Base-by-base conservation (phyloP, 2,797 vertebrate genomes). In the Carapus acus region DNA sequence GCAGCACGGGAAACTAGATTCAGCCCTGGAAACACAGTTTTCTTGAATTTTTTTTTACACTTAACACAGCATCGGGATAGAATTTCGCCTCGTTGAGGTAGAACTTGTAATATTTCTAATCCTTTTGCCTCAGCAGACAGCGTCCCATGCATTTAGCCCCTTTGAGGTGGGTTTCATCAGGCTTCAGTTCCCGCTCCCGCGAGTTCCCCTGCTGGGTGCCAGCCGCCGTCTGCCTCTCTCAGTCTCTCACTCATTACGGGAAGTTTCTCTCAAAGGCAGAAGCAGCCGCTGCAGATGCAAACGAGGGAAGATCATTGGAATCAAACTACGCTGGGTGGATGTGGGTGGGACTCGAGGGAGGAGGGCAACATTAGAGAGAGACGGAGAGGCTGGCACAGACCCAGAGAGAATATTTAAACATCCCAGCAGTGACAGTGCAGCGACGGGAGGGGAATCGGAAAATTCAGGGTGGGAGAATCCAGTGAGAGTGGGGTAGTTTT, bases 171-270 rank as follows among this genome's bases (percentile, higher is more conserved):
- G n/a, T n/a, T n/a, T n/a, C n/a, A n/a, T n/a, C n/a, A n/a, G n/a
- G n/a, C n/a, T n/a, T n/a, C n/a, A n/a, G n/a, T n/a, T 51, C 54
- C 41, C 49, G 4, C 51, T 44, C 61, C 34, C 37, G 50, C 50
- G 51, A 36, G 40, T 54, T 61, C 54, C 53, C 59, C 74, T 40
- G 77, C 76, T 58, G 77, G 73, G 69, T 4, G 23, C 69, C 36
- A n/a, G 49, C 51, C n/a, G n/a, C n/a, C 45, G 55, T 49, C 48
- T 49, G 39, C 62, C 19, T 65, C 69, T 48, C 61, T 36, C 34
- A 78, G 65, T 65, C 65, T 65, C 70, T 74, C 71, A 74, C 73
- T 68, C 77, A 79, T 79, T 78, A 66, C 72, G 67, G 61, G n/a
- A 65, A 74, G 55, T 62, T 66, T 49, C 52, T 75, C 76, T 81